Percentiles rank a stretch among this genome's conserved stretches.
Conservation (phyloP, 2,888 invertebrate species). For the Nomada fabriciana region DNA sequence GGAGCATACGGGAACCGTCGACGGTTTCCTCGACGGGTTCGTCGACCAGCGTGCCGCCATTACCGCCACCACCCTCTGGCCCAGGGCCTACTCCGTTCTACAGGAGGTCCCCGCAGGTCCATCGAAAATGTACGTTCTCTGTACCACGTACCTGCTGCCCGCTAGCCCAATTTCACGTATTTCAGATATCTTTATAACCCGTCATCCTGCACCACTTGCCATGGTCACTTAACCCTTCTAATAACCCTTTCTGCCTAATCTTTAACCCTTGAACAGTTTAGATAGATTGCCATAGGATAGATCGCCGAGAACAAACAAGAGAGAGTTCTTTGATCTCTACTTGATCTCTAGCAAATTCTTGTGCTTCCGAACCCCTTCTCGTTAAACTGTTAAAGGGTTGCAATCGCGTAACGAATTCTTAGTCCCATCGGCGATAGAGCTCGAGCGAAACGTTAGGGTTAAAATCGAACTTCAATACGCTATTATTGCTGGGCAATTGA, state of each 20-base stretch:
- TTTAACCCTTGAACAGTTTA: constrained; percentile 38
- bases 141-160: constrained; percentile 65
- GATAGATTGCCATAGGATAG: background rate
- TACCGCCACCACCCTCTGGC: constrained; percentile 80
- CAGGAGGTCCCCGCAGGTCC: constrained; percentile 79
- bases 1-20: constrained; percentile 81
- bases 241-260: background rate
- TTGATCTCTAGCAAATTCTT: background rate
- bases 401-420: constrained; percentile 9
- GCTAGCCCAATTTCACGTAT: constrained; percentile 54
- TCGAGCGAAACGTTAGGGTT: constrained; percentile 15
- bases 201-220: constrained; percentile 30
- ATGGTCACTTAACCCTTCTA: background rate
- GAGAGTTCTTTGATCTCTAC: background rate
- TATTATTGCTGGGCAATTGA: background rate
- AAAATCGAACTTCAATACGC: background rate
- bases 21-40: constrained; percentile 73
- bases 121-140: constrained; percentile 80
- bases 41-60: constrained; percentile 76
- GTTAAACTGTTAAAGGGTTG: constrained; percentile 40
- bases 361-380: background rate
- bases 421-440: background rate
- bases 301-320: background rate
- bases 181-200: constrained; percentile 34
- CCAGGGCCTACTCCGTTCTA: constrained; percentile 79